Base-by-base conservation (phyloP, 2,113 vertebrate genomes). In the Periophthalmus modestus region DNA sequence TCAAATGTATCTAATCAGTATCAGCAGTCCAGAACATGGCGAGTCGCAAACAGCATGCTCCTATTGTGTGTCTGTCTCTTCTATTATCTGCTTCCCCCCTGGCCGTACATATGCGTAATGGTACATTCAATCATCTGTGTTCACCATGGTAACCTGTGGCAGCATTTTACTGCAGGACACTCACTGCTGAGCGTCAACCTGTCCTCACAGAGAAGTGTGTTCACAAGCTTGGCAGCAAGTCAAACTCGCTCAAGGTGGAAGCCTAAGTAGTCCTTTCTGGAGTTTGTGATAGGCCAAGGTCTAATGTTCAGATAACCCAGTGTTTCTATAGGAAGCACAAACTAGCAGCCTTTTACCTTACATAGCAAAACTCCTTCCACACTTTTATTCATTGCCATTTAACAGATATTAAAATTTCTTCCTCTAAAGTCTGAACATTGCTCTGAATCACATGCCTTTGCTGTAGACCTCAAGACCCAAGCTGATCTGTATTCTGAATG, bases 151-250 rank as follows among this genome's bases (percentile, higher is more conserved):
- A 66, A 77, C 73, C 72, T 71, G 36, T 61, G 73, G 55, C 71
- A 77, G 76, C 54, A 62, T 72, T 72, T 65, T 67, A 70, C 69
- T 50, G 54, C 23, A 74, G 66, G 54, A 82, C 78, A 57, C 72
- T 78, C 76, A 55, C 52, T 52, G 74, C 78, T 77, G 69, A 66
- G 54, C 55, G 78, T 82, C 83, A 74, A 33, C 67, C 69, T 77
- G 78, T 88, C 85, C 80, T 81, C 73, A 24, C 67, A 50, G 23
- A 72, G 68, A 75, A 73, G 47, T 55, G 39, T 74, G 67, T 65
- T 83, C 76, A 58, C 73, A 55, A 65, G 73, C 68, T 66, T 86
- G 89, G 83, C 88, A 75, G 74, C 23, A 69, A 79, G 79, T 85
- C 85, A 82, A 43, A 78, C 66, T 74, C 28, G 39, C 74, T 82